A percentile compares a stretch with the other conserved stretches of the same genome.
Evolutionary conservation across 2,113 vertebrate species (phyloP).

Genomic region (Cyprinodon brontotheroides): DNA sequence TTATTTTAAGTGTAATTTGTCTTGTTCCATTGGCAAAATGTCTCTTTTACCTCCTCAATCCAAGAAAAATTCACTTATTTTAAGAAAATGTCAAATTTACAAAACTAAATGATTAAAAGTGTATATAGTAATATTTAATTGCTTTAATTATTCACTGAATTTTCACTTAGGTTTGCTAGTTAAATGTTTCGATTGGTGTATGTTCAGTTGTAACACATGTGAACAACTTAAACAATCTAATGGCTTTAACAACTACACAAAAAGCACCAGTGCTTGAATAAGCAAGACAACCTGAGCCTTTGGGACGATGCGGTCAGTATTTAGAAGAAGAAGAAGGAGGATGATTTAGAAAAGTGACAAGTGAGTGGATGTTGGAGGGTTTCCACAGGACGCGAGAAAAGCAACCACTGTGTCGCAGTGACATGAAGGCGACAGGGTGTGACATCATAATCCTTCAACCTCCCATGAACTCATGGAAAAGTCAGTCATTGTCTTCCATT

Average conservation of each 20-base stretch:
- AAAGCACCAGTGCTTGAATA: background rate
- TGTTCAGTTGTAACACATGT: background rate
- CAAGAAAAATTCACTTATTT: too few relatives aligned
- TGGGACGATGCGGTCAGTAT: background rate
- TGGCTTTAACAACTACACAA: background rate
- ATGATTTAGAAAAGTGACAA: background rate
- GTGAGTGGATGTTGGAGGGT: conserved; percentile 25
- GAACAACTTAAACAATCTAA: background rate
- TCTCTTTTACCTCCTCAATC: too few relatives aligned
- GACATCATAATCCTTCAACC: conserved; percentile 49
- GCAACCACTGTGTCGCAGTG: conserved; percentile 44
- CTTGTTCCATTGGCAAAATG: too few relatives aligned
- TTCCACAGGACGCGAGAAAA: conserved; percentile 42
- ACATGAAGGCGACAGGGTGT: conserved; percentile 60
- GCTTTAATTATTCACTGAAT: too few relatives aligned
- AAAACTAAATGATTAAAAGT: too few relatives aligned
- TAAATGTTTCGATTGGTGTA: background rate
- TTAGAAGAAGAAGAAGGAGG: background rate
- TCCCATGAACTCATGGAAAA: conserved; percentile 29
- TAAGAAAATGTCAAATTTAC: too few relatives aligned
- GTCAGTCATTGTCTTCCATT: conserved; percentile 38
- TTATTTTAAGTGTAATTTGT: too few relatives aligned
- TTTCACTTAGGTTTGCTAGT: too few relatives aligned
- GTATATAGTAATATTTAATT: too few relatives aligned
- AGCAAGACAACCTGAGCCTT: background rate